Evolutionary conservation across 2,888 invertebrate genomes (phyloP).

Genomic region (Orthosia gothica): DNA sequence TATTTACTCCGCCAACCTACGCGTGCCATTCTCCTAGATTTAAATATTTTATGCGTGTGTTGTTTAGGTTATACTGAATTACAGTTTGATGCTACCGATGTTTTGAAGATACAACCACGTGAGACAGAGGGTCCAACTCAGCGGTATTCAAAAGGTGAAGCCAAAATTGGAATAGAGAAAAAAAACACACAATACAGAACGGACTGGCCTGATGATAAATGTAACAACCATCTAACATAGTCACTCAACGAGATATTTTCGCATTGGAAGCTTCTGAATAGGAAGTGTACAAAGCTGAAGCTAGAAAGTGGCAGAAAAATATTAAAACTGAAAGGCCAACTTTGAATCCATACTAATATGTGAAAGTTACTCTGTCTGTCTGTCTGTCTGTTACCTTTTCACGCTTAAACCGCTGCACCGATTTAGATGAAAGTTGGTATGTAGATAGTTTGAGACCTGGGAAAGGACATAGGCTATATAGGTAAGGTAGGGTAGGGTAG

Average conservation of each 20-base stretch:
- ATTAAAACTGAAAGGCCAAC: too few relatives aligned
- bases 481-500: too few relatives aligned
- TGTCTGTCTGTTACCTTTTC: too few relatives aligned
- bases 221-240: background rate
- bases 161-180: background rate
- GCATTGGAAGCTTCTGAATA: background rate
- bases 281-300: background rate
- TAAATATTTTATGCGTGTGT: conserved; percentile 27
- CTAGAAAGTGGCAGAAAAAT: background rate
- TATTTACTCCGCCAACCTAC: conserved; percentile 34
- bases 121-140: background rate
- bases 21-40: conserved; percentile 4
- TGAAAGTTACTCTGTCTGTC: too few relatives aligned
- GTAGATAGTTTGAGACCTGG: too few relatives aligned
- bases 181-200: background rate
- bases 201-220: background rate
- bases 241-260: too few relatives aligned
- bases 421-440: too few relatives aligned
- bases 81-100: background rate
- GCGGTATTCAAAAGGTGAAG: background rate
- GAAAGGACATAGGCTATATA: too few relatives aligned
- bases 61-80: conserved; percentile 14
- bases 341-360: too few relatives aligned
- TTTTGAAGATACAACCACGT: background rate
- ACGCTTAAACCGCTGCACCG: too few relatives aligned